Base-by-base conservation (phyloP, 2,888 invertebrate genomes). In the Hyalella azteca region DNA sequence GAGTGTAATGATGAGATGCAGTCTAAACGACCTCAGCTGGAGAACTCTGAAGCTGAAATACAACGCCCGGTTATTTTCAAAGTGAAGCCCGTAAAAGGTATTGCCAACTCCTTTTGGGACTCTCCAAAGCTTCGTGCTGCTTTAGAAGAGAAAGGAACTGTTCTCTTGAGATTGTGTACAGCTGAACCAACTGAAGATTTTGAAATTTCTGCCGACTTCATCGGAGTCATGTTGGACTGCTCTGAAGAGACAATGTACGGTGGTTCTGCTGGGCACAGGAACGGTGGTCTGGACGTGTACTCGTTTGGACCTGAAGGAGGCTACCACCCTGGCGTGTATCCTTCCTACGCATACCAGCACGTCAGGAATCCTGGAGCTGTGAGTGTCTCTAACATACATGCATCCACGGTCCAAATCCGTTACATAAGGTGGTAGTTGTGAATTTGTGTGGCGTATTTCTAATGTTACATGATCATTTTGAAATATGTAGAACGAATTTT, bases 51-150 rank as follows among this genome's bases (percentile, higher is more conserved):
- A 45, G 15, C 41, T 1, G 81, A 78, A 15, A 75, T 77, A 26
- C 75, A n/a, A 5, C 75, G 45, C 45, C 26, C 75, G 3, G 75
- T 75, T 32, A 22, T 41, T 39, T 26, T 81, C n/a, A 83, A 78
- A 73, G 78, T 83, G 39, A 73, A 73, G 39, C 83, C 81, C 26
- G 80, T 83, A 41, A 83, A 83, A 39, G 81, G 78, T 77, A 79
- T 77, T 4, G 66, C 22, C 13, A 45, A 83, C 45, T 78, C 78
- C 13, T 40, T 83, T 26, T 83, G 83, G 83, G 80, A 81, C 50
- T 73, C 81, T 45, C 29, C 60, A 15, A 81, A 83, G 36, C 48
- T 83, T 15, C 78, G 60, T n/a, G 26, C 79, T 29, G 40, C 79
- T 0, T 32, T 81, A n/a, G 66, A 60, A 41, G 75, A 79, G 9